phyloP scores from a whole-genome alignment of 1,140 invertebrate species.

The Mamestra configurata region DNA sequence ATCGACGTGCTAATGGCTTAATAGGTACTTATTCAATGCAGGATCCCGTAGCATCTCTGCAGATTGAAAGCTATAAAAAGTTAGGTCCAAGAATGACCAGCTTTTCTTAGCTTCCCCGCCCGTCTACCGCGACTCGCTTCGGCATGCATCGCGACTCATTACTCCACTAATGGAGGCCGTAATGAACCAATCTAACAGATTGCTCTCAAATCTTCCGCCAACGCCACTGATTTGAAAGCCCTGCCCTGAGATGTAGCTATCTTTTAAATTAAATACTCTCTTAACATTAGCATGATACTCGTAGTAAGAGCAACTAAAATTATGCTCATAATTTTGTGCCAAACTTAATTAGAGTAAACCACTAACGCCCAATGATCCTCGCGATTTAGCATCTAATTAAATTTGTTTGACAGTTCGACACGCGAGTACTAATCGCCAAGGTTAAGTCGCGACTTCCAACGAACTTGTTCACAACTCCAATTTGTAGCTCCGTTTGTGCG shows the following conservation, averaged over 20 bases:
- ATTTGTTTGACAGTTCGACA: conserved; percentile 74
- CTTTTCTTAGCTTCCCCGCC: conserved; percentile 51
- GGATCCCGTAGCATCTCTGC: too few species aligned
- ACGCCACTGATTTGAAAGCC: conserved; percentile 83
- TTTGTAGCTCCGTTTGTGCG: conserved; percentile 80
- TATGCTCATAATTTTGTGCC: not conserved
- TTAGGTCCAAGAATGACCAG: not conserved
- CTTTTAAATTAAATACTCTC: conserved; percentile 68
- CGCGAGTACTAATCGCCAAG: conserved; percentile 75
- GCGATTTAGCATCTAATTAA: conserved; percentile 76
- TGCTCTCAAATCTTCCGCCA: conserved; percentile 84
- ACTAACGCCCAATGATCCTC: conserved; percentile 69
- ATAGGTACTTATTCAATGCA: too few species aligned
- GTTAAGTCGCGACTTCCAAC: conserved; percentile 73
- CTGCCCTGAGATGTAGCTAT: conserved; percentile 64
- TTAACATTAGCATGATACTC: not conserved
- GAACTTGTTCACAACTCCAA: conserved; percentile 81
- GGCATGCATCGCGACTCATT: conserved; percentile 86
- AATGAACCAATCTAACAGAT: conserved; percentile 88
- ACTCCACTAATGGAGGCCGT: conserved; percentile 85
- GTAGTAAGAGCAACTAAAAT: not conserved
- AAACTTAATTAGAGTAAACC: conserved; percentile 14
- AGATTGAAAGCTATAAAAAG: not conserved
- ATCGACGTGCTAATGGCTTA: too few species aligned
- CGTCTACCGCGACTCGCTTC: conserved; percentile 68